Conservation (phyloP, 2,797 vertebrate genomes). For the Sebastes diploproa region DNA sequence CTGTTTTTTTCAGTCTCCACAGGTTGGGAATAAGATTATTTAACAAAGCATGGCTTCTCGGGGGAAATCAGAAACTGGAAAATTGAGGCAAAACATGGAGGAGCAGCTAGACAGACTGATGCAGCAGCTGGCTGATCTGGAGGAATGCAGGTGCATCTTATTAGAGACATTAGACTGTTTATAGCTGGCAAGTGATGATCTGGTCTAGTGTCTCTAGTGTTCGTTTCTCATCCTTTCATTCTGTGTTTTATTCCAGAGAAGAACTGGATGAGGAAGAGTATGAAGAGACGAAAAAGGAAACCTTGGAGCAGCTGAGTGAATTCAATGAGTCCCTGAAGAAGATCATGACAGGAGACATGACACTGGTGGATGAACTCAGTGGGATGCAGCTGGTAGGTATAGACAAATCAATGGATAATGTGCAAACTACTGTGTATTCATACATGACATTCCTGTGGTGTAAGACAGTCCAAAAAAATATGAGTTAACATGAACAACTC, state of each 20-base stretch:
- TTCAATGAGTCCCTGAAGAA: constrained; percentile 97
- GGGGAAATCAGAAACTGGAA: constrained; percentile 94
- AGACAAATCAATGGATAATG: background rate
- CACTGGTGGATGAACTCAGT: constrained; percentile 94
- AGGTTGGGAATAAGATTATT: constrained; percentile 6
- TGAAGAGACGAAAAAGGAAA: constrained; percentile 97
- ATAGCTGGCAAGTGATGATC: background rate
- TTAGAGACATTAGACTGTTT: background rate
- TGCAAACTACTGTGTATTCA: background rate
- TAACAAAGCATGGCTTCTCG: constrained; percentile 90
- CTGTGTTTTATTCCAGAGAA: constrained; percentile 80
- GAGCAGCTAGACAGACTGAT: constrained; percentile 96
- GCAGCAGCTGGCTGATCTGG: constrained; percentile 97
- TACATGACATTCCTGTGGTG: too few relatives aligned
- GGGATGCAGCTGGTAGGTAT: constrained; percentile 98
- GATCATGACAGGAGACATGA: constrained; percentile 98
- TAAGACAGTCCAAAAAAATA: too few relatives aligned
- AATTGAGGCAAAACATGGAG: constrained; percentile 95
- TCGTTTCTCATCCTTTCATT: background rate
- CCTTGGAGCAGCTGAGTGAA: constrained; percentile 94
- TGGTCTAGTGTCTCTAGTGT: background rate
- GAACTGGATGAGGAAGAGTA: constrained; percentile 96
- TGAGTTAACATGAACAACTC: too few relatives aligned
- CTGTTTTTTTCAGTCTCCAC: background rate
- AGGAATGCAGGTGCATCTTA: constrained; percentile 92